These are phyloP conservation scores for Podiceps cristatus DNA, from an alignment of 2,113 vertebrate genomes.

Conservation along the genomic window DNA sequence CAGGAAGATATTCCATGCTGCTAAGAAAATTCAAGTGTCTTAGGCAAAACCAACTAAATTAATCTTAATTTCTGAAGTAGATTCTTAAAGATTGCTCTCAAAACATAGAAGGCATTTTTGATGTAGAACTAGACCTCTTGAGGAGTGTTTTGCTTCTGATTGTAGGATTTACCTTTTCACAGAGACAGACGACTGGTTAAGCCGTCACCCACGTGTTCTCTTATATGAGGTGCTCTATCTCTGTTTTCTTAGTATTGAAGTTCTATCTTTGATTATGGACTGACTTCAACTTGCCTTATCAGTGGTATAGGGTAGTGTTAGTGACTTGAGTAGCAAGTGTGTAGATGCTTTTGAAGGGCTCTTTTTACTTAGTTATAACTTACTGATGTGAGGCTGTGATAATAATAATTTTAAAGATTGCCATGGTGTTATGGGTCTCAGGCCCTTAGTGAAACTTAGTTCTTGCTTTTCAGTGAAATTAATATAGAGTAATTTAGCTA, in stretches of 20 bases:
- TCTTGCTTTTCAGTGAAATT: not conserved
- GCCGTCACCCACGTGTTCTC: rapidly evolving
- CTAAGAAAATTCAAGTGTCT: not conserved
- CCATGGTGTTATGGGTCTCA: not conserved
- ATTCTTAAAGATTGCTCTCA: not conserved
- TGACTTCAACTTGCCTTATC: not conserved
- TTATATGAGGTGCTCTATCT: rapidly evolving
- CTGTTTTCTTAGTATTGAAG: not conserved
- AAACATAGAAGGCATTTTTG: not conserved
- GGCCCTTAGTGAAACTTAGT: not conserved
- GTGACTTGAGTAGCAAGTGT: not conserved
- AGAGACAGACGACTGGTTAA: not conserved
- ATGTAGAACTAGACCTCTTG: not conserved
- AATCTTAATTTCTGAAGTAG: not conserved
- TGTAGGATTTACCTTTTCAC: not conserved
- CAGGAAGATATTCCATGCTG: not conserved
- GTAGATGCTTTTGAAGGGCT: not conserved
- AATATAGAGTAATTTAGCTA: not conserved
- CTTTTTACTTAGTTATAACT: not conserved
- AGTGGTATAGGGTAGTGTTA: not conserved
- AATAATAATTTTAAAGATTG: not conserved
- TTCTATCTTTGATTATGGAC: rapidly evolving
- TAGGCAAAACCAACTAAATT: not conserved
- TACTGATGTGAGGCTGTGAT: not conserved
- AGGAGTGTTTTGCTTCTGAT: not conserved